These are phyloP conservation scores for Alligator mississippiensis DNA, from an alignment of 2,113 vertebrate genomes.

Conservation along the genomic window DNA sequence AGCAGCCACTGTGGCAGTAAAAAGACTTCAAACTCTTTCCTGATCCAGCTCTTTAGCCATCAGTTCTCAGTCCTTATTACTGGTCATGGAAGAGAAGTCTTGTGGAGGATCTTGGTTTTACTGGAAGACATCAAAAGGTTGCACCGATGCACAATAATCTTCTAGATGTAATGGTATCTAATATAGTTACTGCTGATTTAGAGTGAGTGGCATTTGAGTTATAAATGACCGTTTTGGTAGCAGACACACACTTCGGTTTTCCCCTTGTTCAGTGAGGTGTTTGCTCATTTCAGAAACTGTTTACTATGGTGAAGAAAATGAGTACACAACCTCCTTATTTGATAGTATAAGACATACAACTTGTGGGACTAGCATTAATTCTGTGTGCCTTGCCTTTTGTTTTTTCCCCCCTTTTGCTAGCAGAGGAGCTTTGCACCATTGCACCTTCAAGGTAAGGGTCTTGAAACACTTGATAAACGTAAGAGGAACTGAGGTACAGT, in stretches of 20 bases:
- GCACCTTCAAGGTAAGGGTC: neutral
- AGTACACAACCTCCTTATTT: neutral
- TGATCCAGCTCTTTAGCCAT: neutral
- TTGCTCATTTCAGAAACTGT: neutral
- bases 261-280: neutral
- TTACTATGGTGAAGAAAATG: neutral
- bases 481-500: neutral
- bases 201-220: rapidly evolving
- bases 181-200: neutral
- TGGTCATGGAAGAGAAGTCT: neutral
- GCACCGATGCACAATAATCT: rapidly evolving
- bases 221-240: neutral
- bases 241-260: neutral
- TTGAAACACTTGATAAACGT: neutral
- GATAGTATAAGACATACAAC: neutral
- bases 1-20: neutral
- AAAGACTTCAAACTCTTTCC: neutral
- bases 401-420: neutral
- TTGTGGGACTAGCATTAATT: too few species aligned
- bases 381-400: neutral
- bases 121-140: neutral
- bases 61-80: neutral
- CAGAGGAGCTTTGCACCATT: neutral
- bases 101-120: neutral
- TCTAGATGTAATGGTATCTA: neutral